Percentiles rank a stretch among this genome's conserved stretches.
These are phyloP conservation scores for Pterocles gutturalis DNA, from an alignment of 2,113 vertebrate genomes.

Conservation along the genomic window DNA sequence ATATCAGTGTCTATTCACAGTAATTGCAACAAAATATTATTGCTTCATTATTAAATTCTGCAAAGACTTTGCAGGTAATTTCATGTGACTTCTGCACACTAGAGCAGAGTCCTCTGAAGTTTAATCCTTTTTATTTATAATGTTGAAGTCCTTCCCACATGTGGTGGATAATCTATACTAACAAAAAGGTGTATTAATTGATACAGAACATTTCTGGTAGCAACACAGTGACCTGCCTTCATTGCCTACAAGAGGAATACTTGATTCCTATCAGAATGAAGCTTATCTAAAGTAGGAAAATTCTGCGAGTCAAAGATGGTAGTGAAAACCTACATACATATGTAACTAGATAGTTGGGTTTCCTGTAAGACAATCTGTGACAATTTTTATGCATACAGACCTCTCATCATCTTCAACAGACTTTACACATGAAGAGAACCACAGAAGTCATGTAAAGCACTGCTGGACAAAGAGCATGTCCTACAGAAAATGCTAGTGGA, in stretches of 20 bases:
- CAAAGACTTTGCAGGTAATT: neutral
- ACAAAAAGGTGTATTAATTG: neutral
- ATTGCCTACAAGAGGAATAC: neutral
- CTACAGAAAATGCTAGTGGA: neutral
- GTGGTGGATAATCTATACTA: neutral
- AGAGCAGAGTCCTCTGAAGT: neutral
- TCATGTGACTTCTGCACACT: neutral
- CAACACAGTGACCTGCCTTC: neutral
- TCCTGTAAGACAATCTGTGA: neutral
- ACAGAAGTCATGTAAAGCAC: neutral
- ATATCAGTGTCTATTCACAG: neutral
- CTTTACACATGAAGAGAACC: neutral
- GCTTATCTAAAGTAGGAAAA: neutral
- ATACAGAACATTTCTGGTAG: neutral
- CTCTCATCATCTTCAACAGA: neutral
- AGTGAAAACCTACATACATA: neutral
- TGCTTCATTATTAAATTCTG: neutral
- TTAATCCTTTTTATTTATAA: neutral
- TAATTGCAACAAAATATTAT: neutral
- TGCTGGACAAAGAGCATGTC: neutral
- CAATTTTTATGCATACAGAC: neutral
- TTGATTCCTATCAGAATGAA: neutral
- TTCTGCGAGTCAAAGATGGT: neutral
- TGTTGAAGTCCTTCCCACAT: neutral
- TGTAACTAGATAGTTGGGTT: neutral